These are phyloP conservation scores for Mythimna albipuncta DNA, from an alignment of 2,888 invertebrate genomes.

Conservation along the genomic window DNA sequence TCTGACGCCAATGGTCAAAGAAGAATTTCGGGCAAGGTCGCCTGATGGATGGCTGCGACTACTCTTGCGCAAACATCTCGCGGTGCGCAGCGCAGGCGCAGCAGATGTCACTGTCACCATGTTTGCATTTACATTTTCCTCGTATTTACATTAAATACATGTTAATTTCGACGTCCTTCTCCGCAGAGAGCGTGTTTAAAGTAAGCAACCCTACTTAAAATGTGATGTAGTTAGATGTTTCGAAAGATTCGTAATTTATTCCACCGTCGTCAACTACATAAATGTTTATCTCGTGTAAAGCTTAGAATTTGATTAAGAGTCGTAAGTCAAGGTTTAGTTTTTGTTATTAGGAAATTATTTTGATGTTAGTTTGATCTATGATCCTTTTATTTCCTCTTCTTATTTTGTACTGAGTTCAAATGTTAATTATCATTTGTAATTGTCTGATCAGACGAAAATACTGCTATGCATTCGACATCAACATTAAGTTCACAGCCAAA, in stretches of 20 bases:
- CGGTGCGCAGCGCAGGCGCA: constrained; percentile 27
- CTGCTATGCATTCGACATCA: neutral
- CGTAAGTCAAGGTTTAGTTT: constrained; percentile 27
- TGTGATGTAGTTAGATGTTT: constrained; percentile 44
- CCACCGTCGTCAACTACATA: constrained; percentile 51
- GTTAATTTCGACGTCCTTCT: constrained; percentile 80
- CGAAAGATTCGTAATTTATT: constrained; percentile 61
- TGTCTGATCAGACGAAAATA: too few relatives aligned
- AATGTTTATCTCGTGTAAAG: constrained; percentile 60
- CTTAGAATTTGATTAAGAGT: constrained; percentile 41
- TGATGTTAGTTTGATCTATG: neutral
- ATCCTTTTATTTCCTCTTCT: neutral
- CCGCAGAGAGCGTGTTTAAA: constrained; percentile 53
- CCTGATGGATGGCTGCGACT: constrained; percentile 80
- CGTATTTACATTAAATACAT: constrained; percentile 79
- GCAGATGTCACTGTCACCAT: constrained; percentile 68
- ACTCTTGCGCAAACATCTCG: constrained; percentile 80
- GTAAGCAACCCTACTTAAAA: constrained; percentile 59
- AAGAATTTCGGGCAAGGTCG: constrained; percentile 88
- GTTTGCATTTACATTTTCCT: constrained; percentile 80
- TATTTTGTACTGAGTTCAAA: neutral
- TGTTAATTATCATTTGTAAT: neutral
- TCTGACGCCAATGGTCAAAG: constrained; percentile 69
- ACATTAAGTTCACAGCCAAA: neutral
- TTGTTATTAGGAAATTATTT: constrained; percentile 7